Evolutionary conservation across 2,888 invertebrate species (phyloP).

Genomic region (Acrobasis suavella): DNA sequence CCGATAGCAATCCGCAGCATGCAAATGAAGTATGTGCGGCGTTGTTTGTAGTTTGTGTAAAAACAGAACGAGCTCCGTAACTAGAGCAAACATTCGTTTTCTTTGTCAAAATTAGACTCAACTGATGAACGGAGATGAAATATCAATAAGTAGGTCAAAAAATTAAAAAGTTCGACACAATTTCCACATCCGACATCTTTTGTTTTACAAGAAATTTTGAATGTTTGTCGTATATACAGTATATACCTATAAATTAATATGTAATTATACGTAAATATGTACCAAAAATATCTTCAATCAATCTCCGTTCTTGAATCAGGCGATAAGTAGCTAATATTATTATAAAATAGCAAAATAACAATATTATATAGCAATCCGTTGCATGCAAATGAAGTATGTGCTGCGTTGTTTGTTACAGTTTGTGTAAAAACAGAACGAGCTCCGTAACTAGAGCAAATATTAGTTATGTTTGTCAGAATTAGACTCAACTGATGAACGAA

Average conservation of each 20-base stretch:
- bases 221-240: too few relatives aligned
- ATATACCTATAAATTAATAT: too few relatives aligned
- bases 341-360: too few relatives aligned
- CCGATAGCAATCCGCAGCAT: conserved; percentile 14
- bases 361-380: conserved; percentile 10
- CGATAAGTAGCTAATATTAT: too few relatives aligned
- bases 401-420: conserved; percentile 9
- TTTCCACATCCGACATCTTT: too few relatives aligned
- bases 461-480: conserved; percentile 19
- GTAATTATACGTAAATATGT: too few relatives aligned
- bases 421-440: conserved; percentile 18
- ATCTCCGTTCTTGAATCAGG: too few relatives aligned
- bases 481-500: background rate
- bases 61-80: conserved; percentile 18
- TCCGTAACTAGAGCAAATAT: conserved; percentile 19
- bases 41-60: conserved; percentile 15
- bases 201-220: too few relatives aligned
- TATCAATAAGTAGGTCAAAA: too few relatives aligned
- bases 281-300: too few relatives aligned
- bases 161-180: too few relatives aligned
- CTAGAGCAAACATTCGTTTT: conserved; percentile 22
- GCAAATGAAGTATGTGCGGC: conserved; percentile 19
- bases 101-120: conserved; percentile 13
- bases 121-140: background rate
- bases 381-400: conserved; percentile 21